Conservation (phyloP, 2,113 vertebrate genomes). For the Gambusia holbrooki region DNA sequence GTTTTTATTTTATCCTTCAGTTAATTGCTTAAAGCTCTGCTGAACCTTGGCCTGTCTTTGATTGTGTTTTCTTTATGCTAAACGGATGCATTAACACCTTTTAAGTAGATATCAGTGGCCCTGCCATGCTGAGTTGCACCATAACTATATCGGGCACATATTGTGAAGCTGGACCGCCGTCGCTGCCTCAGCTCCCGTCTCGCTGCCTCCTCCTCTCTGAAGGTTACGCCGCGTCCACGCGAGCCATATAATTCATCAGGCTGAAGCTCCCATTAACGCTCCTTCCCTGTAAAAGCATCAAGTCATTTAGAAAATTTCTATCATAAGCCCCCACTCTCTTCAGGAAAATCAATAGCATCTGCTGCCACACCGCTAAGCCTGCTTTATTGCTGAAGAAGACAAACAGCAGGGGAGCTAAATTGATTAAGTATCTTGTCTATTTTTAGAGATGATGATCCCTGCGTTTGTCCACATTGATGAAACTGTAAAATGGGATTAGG, state of each 20-base stretch:
- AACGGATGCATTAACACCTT: slow-evolving; percentile 49
- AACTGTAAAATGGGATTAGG: slow-evolving; percentile 27
- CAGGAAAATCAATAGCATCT: slow-evolving; percentile 74
- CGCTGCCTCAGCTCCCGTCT: slow-evolving; percentile 34
- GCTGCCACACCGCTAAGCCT: slow-evolving; percentile 56
- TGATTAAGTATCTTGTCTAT: slow-evolving; percentile 78
- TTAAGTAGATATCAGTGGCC: slow-evolving; percentile 47
- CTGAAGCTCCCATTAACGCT: slow-evolving; percentile 56
- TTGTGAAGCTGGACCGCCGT: slow-evolving; percentile 48
- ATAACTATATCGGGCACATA: slow-evolving; percentile 47
- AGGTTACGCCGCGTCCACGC: slow-evolving; percentile 58
- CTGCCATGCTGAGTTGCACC: slow-evolving; percentile 36
- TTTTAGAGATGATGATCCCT: slow-evolving; percentile 72
- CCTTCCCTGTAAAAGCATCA: slow-evolving; percentile 61
- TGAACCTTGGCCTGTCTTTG: slow-evolving; percentile 22
- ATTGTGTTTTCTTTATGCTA: slow-evolving; percentile 52
- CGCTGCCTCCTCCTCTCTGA: slow-evolving; percentile 38
- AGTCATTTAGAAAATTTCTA: slow-evolving; percentile 68
- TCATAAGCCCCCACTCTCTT: slow-evolving; percentile 56
- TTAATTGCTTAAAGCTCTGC: not conserved
- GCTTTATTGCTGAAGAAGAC: slow-evolving; percentile 65
- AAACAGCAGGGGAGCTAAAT: slow-evolving; percentile 68
- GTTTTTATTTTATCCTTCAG: not conserved
- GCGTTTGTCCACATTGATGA: slow-evolving; percentile 51
- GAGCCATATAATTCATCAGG: slow-evolving; percentile 48